Evolutionary conservation across 2,888 invertebrate genomes (phyloP).

Genomic region (Yponomeuta sedellus): DNA sequence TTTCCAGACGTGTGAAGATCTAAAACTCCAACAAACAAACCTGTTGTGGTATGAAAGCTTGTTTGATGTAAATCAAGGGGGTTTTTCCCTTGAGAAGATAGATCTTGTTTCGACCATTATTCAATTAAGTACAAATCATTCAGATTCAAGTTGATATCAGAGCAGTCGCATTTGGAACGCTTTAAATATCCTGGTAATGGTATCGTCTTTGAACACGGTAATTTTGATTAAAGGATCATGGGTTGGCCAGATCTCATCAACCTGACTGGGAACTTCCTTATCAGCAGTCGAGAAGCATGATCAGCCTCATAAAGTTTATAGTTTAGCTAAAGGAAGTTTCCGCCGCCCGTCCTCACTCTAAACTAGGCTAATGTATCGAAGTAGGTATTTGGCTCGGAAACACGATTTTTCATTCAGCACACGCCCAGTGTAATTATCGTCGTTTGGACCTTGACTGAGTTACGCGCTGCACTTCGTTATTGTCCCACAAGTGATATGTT

Average conservation of each 20-base stretch:
- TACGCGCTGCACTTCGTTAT: conserved; percentile 19
- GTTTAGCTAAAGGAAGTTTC: conserved; percentile 2
- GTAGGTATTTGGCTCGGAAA: conserved; percentile 46
- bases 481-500: not conserved
- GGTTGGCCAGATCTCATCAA: too few species aligned
- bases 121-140: too few species aligned
- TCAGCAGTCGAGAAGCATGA: too few species aligned
- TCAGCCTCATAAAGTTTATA: not conserved
- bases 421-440: conserved; percentile 31
- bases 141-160: too few species aligned
- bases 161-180: too few species aligned
- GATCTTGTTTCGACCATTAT: not conserved
- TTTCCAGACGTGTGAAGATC: not conserved
- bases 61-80: not conserved
- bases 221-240: too few species aligned
- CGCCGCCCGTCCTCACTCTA: conserved; percentile 17
- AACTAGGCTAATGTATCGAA: conserved; percentile 67
- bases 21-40: not conserved
- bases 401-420: conserved; percentile 36
- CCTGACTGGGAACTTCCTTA: too few species aligned
- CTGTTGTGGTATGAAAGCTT: not conserved
- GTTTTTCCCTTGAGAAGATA: not conserved
- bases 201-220: too few species aligned
- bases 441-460: conserved; percentile 45
- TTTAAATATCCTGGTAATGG: too few species aligned